Conservation (phyloP, 2,888 invertebrate genomes). For the Petrolisthes cinctipes region DNA sequence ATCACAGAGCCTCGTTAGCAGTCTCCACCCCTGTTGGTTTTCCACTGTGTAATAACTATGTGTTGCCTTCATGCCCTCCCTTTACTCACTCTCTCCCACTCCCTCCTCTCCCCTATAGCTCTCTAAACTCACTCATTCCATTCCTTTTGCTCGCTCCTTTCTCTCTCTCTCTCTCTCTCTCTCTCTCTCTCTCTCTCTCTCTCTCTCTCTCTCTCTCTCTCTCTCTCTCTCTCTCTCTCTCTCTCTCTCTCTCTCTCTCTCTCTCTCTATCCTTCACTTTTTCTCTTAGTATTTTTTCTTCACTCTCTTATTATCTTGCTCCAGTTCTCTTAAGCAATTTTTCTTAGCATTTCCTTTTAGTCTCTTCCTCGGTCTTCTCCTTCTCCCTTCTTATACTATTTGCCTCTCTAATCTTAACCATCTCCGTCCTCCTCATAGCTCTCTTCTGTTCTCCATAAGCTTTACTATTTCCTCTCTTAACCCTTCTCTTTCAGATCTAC, state of each 20-base stretch:
- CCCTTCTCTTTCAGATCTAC: too few species aligned
- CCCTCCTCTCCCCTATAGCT: background rate
- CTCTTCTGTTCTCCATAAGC: background rate
- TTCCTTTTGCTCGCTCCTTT: background rate
- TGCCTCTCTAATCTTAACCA: background rate
- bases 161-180: conserved; percentile 1
- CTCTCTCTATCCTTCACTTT: background rate
- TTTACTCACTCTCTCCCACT: background rate
- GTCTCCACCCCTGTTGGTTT: background rate
- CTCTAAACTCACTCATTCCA: background rate
- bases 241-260: background rate
- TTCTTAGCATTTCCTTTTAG: background rate
- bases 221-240: background rate
- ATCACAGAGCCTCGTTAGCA: background rate
- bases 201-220: conserved; percentile 1
- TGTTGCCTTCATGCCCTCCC: background rate
- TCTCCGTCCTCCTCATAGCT: background rate
- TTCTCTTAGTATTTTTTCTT: background rate
- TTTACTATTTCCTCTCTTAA: background rate
- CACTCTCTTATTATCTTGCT: background rate
- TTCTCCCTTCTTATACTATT: background rate
- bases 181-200: background rate
- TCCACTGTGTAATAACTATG: background rate
- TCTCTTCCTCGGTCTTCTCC: background rate
- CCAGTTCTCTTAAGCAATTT: background rate